Conservation (phyloP, 2,797 vertebrate genomes). For the Oreochromis grahami region DNA sequence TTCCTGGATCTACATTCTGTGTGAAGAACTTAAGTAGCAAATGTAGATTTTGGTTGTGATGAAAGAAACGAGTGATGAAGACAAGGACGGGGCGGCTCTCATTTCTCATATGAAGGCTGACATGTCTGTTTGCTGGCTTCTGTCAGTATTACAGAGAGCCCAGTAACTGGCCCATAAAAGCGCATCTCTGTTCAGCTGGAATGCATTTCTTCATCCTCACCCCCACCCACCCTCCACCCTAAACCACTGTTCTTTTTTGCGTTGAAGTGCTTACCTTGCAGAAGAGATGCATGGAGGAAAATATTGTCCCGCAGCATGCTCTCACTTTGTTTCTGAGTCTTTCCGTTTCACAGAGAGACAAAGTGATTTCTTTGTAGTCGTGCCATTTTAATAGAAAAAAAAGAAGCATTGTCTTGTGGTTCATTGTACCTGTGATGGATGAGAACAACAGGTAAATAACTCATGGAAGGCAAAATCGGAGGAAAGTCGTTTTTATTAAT, state of each 20-base stretch:
- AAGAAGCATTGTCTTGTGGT: neutral
- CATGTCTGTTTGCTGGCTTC: slow-evolving; percentile 2
- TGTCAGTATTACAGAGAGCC: slow-evolving; percentile 22
- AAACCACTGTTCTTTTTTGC: slow-evolving; percentile 5
- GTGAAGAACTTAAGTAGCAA: neutral
- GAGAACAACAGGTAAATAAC: neutral
- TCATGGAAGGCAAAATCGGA: neutral
- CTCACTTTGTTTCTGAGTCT: neutral
- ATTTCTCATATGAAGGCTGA: slow-evolving; percentile 1
- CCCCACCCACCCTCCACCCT: neutral
- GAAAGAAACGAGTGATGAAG: slow-evolving; percentile 36
- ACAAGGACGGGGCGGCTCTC: neutral
- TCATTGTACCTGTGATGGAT: neutral
- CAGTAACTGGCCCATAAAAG: slow-evolving; percentile 45
- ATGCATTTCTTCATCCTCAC: slow-evolving; percentile 13
- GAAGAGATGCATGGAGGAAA: neutral
- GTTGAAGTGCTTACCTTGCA: slow-evolving; percentile 48
- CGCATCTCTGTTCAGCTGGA: neutral
- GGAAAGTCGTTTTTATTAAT: neutral
- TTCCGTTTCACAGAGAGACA: slow-evolving; percentile 1
- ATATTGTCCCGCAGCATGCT: slow-evolving; percentile 27
- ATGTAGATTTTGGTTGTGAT: slow-evolving; percentile 45
- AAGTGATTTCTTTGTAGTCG: neutral
- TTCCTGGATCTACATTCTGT: neutral
- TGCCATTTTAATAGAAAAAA: neutral